These are phyloP conservation scores for Acanthosoma haemorrhoidale DNA, from an alignment of 2,888 invertebrate genomes.

Conservation along the genomic window DNA sequence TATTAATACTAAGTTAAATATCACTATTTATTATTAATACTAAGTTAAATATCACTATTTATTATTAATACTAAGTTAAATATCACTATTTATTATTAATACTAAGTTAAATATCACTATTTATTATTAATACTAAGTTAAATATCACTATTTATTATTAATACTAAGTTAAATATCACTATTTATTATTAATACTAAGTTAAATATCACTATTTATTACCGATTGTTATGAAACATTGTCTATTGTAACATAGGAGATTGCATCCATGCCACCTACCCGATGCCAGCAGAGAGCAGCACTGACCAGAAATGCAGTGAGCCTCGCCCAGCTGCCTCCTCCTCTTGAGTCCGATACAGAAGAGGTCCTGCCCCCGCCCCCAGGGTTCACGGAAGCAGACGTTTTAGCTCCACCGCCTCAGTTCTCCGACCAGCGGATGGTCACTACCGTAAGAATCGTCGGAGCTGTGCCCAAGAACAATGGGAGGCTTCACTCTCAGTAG, in stretches of 20 bases:
- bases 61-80: no score
- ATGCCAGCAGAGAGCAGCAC: conserved; percentile 42
- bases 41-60: no score
- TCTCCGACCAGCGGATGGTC: conserved; percentile 64
- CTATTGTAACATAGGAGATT: not conserved
- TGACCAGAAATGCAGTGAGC: conserved; percentile 65
- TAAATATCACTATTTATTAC: no score
- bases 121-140: no score
- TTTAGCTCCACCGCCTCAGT: conserved; percentile 81
- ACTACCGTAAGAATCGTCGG: conserved; percentile 73
- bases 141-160: no score
- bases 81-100: no score
- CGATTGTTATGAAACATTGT: no score
- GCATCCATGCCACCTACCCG: not conserved
- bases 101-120: no score
- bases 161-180: no score
- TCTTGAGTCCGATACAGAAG: conserved; percentile 63
- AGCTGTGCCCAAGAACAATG: conserved; percentile 63
- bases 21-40: no score
- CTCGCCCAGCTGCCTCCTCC: conserved; percentile 77
- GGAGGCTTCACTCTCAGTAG: conserved; percentile 37
- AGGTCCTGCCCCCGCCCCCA: conserved; percentile 56
- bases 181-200: no score
- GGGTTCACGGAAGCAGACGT: conserved; percentile 55
- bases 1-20: no score